Evolutionary conservation across 2,113 vertebrate species (phyloP).

Genomic region (Mirza zaza): DNA sequence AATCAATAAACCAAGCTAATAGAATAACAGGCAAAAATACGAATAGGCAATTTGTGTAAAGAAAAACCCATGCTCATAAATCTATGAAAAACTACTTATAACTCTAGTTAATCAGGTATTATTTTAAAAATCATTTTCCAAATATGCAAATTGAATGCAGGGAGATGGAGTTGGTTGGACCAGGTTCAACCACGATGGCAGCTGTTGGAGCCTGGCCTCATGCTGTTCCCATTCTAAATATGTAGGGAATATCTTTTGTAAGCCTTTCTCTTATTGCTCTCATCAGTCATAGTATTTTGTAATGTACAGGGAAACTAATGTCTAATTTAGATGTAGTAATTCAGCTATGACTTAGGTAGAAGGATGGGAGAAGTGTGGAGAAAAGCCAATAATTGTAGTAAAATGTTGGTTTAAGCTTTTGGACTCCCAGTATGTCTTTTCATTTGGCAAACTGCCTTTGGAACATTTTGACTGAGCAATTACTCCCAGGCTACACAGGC

Average conservation of each 20-base stretch:
- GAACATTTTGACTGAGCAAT: conserved; percentile 25
- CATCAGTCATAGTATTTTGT: not conserved
- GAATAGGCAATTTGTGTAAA: not conserved
- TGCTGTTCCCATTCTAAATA: not conserved
- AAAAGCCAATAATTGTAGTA: conserved; percentile 47
- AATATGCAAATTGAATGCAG: not conserved
- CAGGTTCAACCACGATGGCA: not conserved
- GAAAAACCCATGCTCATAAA: not conserved
- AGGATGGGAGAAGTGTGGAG: conserved; percentile 14
- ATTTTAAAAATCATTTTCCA: not conserved
- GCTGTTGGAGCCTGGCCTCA: not conserved
- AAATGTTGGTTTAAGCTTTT: conserved; percentile 54
- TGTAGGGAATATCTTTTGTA: not conserved
- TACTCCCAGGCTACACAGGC: conserved; percentile 24
- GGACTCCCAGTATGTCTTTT: conserved; percentile 39
- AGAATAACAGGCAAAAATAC: conserved; percentile 21
- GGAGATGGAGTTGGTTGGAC: not conserved
- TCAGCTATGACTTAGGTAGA: conserved; percentile 28
- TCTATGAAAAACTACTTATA: not conserved
- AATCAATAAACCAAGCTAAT: not conserved
- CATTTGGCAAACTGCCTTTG: conserved; percentile 55
- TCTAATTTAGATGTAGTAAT: conserved; percentile 49
- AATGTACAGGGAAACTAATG: not conserved
- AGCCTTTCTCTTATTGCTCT: not conserved
- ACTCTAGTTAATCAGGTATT: not conserved